phyloP scores from a whole-genome alignment of 2,113 vertebrate genomes.

The Ochotona princeps region DNA sequence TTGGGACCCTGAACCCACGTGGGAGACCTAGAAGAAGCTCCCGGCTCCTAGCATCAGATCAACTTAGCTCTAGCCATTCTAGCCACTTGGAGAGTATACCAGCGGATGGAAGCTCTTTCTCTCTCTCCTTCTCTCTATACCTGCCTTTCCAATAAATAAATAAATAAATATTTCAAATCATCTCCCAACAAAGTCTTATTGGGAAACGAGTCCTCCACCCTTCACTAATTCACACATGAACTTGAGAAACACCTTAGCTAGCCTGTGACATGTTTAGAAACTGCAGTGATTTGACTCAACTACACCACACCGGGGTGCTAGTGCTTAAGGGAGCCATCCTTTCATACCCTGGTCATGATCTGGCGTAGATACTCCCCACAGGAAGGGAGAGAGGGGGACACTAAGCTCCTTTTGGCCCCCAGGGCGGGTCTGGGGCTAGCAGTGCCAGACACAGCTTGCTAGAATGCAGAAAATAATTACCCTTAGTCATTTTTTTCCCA shows the following conservation, averaged over 20 bases:
- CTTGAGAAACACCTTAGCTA: conserved; percentile 34
- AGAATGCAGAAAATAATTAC: not conserved
- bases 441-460: not conserved
- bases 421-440: not conserved
- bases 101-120: no score
- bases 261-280: not conserved
- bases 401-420: not conserved
- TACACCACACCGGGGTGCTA: conserved; percentile 14
- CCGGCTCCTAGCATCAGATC: no score
- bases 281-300: not conserved
- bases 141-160: no score
- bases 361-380: not conserved
- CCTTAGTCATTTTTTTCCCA: not conserved
- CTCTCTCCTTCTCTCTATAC: no score
- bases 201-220: not conserved
- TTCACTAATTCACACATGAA: not conserved
- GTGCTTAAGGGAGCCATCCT: not conserved
- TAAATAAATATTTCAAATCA: no score
- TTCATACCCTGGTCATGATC: not conserved
- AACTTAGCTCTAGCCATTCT: no score
- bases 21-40: no score
- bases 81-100: no score
- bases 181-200: not conserved
- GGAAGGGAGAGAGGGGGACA: not conserved
- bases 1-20: no score